phyloP scores from a whole-genome alignment of 2,113 vertebrate genomes.

The Mesoclemmys tuberculata region DNA sequence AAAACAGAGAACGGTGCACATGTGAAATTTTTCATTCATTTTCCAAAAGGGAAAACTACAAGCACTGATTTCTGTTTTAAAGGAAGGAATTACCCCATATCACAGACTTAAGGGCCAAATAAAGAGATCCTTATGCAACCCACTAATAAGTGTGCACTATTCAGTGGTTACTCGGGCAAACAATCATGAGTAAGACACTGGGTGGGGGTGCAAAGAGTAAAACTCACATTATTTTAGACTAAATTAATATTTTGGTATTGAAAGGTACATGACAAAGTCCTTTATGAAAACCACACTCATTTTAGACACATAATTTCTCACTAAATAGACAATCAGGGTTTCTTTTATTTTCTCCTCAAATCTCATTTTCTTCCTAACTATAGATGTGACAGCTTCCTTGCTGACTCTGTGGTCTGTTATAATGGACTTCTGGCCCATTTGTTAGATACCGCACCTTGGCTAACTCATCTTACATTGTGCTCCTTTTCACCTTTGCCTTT shows the following conservation, averaged over 20 bases:
- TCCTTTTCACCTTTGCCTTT: slow-evolving; percentile 47
- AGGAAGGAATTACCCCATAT: not conserved
- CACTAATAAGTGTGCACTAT: not conserved
- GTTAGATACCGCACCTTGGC: not conserved
- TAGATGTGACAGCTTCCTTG: slow-evolving; percentile 31
- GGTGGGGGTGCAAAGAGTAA: not conserved
- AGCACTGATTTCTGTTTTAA: not conserved
- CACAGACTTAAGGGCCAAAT: not conserved
- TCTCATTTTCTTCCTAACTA: slow-evolving; percentile 27
- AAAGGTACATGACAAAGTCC: not conserved
- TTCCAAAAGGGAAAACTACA: not conserved
- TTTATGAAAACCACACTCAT: not conserved
- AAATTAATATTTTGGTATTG: not conserved
- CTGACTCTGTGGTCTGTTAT: slow-evolving; percentile 16
- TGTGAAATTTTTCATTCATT: not conserved
- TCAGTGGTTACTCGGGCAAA: not conserved
- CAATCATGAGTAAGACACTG: not conserved
- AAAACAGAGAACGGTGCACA: not conserved
- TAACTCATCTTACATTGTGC: not conserved
- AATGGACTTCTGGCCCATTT: slow-evolving; percentile 20
- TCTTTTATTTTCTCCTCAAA: slow-evolving; percentile 27
- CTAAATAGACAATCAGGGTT: not conserved
- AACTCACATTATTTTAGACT: not conserved
- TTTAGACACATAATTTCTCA: not conserved
- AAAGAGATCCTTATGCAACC: not conserved